phyloP scores from a whole-genome alignment of 2,888 invertebrate genomes.

The Dastarcus helophoroides region DNA sequence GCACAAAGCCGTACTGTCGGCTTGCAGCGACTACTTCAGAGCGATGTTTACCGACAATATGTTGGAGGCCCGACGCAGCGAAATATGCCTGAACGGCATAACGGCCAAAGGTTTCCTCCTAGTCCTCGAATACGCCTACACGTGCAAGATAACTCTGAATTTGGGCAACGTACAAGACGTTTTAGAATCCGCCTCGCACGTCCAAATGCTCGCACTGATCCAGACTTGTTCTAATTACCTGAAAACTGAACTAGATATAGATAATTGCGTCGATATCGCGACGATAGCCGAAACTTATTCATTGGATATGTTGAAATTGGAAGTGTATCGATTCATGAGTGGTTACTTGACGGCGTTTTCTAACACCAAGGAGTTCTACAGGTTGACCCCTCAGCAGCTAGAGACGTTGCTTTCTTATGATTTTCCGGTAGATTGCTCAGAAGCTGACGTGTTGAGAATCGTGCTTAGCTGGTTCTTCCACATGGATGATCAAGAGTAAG shows the following conservation, averaged over 20 bases:
- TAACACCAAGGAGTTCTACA: conserved; percentile 46
- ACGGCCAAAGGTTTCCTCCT: conserved; percentile 52
- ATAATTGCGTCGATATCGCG: conserved; percentile 61
- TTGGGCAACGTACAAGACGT: conserved; percentile 53
- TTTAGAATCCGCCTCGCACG: conserved; percentile 56
- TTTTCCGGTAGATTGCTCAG: conserved; percentile 57
- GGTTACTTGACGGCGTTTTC: conserved; percentile 50
- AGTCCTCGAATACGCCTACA: conserved; percentile 58
- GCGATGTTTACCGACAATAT: conserved; percentile 66
- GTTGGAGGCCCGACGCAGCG: conserved; percentile 51
- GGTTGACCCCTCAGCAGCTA: conserved; percentile 48
- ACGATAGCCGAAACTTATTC: conserved; percentile 59
- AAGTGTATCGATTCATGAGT: conserved; percentile 55
- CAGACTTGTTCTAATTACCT: conserved; percentile 55
- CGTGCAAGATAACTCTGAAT: conserved; percentile 49
- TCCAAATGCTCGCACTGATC: conserved; percentile 52
- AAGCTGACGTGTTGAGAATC: conserved; percentile 46
- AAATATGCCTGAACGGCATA: conserved; percentile 54
- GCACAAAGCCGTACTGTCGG: conserved; percentile 57
- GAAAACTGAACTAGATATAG: conserved; percentile 52
- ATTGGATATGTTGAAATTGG: conserved; percentile 44
- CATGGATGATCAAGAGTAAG: conserved; percentile 32
- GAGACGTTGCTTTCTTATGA: conserved; percentile 51
- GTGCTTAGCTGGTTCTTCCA: conserved; percentile 49
- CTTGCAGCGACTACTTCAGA: conserved; percentile 62